phyloP scores from a whole-genome alignment of 92 coral and sea anemone species.

The Galaxea fascicularis region DNA sequence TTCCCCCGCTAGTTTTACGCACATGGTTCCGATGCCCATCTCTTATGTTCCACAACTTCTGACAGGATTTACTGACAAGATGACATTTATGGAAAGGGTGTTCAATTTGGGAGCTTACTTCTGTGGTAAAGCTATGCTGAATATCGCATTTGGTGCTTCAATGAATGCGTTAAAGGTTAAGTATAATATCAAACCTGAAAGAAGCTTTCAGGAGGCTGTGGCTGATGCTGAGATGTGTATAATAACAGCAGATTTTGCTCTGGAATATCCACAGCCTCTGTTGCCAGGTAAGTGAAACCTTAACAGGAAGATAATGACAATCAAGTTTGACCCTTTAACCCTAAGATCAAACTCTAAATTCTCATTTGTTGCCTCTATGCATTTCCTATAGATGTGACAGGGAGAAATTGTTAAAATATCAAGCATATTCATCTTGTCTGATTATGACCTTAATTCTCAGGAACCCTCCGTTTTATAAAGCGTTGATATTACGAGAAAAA shows the following conservation, averaged over 20 bases:
- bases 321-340: no score
- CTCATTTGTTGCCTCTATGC: no score
- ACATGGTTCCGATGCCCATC: slow-evolving; percentile 43
- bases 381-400: no score
- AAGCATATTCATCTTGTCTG: no score
- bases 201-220: slow-evolving; percentile 42
- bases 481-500: no score
- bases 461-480: no score
- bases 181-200: slow-evolving; percentile 71
- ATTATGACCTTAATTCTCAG: no score
- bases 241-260: slow-evolving; percentile 57
- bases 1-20: background rate
- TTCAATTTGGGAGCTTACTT: slow-evolving; percentile 21
- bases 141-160: background rate
- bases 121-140: background rate
- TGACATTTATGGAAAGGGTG: slow-evolving; percentile 44
- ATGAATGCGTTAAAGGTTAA: slow-evolving; percentile 46
- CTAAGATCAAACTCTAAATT: no score
- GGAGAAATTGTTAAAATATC: no score
- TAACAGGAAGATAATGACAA: background rate
- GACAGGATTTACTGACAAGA: slow-evolving; percentile 37
- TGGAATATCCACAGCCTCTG: slow-evolving; percentile 78
- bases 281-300: slow-evolving; percentile 63
- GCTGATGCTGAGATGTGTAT: slow-evolving; percentile 66
- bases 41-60: slow-evolving; percentile 53